Base-by-base conservation (phyloP, 2,888 invertebrate species). In the Cryptocephalus moraei region DNA sequence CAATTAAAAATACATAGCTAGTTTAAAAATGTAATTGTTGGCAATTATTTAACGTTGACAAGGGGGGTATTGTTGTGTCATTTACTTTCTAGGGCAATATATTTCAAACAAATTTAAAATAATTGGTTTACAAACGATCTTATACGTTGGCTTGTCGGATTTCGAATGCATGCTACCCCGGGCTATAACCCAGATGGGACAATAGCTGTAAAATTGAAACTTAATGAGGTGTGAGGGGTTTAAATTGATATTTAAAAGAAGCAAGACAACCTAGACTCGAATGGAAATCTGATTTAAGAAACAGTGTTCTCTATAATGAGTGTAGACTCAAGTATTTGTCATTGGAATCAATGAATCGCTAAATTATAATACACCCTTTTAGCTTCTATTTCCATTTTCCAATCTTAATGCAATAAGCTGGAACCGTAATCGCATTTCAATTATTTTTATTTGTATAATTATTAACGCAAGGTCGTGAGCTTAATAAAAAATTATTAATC, bases 231-330 rank as follows among this genome's bases (percentile, higher is more conserved):
- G 70, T 70, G 65, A 71, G 67, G 70, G 66, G 67, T 69, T 69
- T 69, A 71, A 71, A 71, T 71, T 71, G 71, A 71, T 71, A 71
- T 71, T 71, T 71, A 71, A 71, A 71, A 70, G 69, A 70, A 68
- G 67, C 67, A 66, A 68, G 68, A 67, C 69, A 69, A 69, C 69
- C 68, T 68, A 65, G 67, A 67, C 64, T 65, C 61, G 65, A 67
- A 65, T 66, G 65, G 66, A 67, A 68, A 70, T 69, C 66, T 68
- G 69, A 70, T 70, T 70, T 69, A 64, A 67, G 68, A 69, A 68
- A 69, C 68, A 65, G 66, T 67, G 64, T 68, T 63, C 63, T 62
- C 59, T 63, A 62, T 69, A 69, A 69, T 69, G 68, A 68, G 65
- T 61, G 59, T 47, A 62, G 59, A 56, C 57, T 57, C 55, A 53